phyloP scores from a whole-genome alignment of 2,888 invertebrate genomes.

The Phymatocera aterrima region DNA sequence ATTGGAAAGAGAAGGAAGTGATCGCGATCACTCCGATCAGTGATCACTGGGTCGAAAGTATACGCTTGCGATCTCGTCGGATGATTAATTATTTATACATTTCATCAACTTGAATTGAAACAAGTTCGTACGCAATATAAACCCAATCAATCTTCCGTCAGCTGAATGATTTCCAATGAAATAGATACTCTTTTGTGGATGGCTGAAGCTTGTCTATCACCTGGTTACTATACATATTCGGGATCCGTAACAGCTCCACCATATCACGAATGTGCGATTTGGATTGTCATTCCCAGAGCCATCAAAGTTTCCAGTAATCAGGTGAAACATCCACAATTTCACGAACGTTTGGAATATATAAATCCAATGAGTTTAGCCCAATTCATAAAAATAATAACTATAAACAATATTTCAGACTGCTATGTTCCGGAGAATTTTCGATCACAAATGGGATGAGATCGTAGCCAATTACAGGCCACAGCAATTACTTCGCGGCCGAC shows the following conservation, averaged over 20 bases:
- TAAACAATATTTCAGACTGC: conserved; percentile 74
- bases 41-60: no score
- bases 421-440: conserved; percentile 77
- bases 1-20: no score
- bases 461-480: conserved; percentile 77
- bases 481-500: conserved; percentile 75
- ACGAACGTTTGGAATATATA: conserved; percentile 26
- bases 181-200: conserved; percentile 60
- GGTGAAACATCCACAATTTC: conserved; percentile 51
- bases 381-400: conserved; percentile 16
- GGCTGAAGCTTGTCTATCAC: conserved; percentile 50
- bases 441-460: conserved; percentile 74
- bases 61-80: no score
- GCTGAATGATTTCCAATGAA: background rate
- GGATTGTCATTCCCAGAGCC: conserved; percentile 61
- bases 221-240: conserved; percentile 63
- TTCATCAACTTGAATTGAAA: no score
- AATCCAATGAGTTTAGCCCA: conserved; percentile 49
- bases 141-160: background rate
- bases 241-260: conserved; percentile 63
- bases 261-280: conserved; percentile 62
- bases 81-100: no score
- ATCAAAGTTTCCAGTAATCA: conserved; percentile 61
- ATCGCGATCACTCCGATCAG: no score
- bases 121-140: background rate